phyloP scores from a whole-genome alignment of 2,797 vertebrate genomes.

The Pristis pectinata region DNA sequence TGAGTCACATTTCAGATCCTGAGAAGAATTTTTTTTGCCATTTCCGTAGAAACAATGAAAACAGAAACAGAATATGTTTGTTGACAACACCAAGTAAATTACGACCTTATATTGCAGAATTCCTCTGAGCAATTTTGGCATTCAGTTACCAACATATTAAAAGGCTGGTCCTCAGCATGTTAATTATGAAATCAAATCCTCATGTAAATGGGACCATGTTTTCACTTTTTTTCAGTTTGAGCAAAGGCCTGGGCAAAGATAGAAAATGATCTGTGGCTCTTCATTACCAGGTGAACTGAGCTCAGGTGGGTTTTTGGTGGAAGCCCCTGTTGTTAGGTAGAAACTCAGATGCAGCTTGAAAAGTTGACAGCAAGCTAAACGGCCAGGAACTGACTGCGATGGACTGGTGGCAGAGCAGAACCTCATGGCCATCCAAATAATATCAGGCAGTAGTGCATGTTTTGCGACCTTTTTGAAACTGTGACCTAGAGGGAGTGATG shows the following conservation, averaged over 20 bases:
- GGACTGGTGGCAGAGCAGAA: not conserved
- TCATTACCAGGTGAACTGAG: not conserved
- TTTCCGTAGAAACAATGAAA: not conserved
- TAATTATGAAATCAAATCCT: not conserved
- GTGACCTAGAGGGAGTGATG: not conserved
- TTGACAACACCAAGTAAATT: not conserved
- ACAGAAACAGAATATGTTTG: conserved; percentile 10
- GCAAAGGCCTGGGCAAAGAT: not conserved
- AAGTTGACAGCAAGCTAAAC: not conserved
- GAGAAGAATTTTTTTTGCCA: not conserved
- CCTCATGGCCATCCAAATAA: not conserved
- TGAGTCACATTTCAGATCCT: not conserved
- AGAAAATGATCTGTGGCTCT: not conserved
- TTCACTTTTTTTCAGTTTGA: not conserved
- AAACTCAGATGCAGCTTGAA: not conserved
- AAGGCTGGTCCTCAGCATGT: not conserved
- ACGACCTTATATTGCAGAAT: not conserved
- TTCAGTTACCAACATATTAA: not conserved
- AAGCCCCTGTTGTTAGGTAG: not conserved
- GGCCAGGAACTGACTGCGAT: not conserved
- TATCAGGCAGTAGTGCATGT: not conserved
- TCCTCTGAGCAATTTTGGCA: not conserved
- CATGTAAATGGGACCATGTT: not conserved
- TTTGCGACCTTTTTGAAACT: not conserved
- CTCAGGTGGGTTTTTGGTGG: not conserved